Base-by-base conservation (phyloP, 2,797 vertebrate genomes). In the Crocidura indochinensis region DNA sequence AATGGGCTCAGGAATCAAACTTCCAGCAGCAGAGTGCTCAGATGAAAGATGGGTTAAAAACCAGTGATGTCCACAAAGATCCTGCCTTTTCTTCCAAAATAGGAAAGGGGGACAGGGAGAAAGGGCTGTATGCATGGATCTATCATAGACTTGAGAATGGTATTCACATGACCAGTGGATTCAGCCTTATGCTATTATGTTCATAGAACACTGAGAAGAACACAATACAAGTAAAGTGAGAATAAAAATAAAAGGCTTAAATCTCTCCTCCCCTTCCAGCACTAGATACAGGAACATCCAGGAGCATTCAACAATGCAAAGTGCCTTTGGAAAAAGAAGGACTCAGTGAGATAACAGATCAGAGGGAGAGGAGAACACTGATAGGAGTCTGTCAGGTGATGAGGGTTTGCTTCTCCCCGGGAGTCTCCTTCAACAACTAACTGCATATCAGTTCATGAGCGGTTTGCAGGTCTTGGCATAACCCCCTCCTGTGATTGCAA, bases 381-480 rank as follows among this genome's bases (percentile, higher is more conserved):
- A 90, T 73, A 1, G 24, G 84, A 22, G 95, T 79, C 72, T 0
- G 95, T 99, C 98, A 99, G 98, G 99, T 99, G 97, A 99, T 98
- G 26, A 99, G 98, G 65, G 98, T 98, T 95, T 98, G 98, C 84
- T 99, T 99, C 96, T 99, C 99, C 97, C 99, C 99, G 0, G 99
- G 99, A 67, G 98, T 99, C 97, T 99, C 99, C 96, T 99, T 99
- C 98, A 99, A 97, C 85, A 38, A 38, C 38, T 38, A 99, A 98
- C 97, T 99, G 99, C 96, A 99, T 99, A 99, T 98, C 97, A 99
- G 98, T 98, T 99, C 99, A 7, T 98, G 98, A 99, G 99, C 89
- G 99, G 98, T 89, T 99, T 99, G 95, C 99, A 98, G 72, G 99
- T 94, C 92, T 97, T 97, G 73, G 98, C 97, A 84, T 99, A 99